Conservation (phyloP, 2,113 vertebrate species). For the Synchiropus splendidus region DNA sequence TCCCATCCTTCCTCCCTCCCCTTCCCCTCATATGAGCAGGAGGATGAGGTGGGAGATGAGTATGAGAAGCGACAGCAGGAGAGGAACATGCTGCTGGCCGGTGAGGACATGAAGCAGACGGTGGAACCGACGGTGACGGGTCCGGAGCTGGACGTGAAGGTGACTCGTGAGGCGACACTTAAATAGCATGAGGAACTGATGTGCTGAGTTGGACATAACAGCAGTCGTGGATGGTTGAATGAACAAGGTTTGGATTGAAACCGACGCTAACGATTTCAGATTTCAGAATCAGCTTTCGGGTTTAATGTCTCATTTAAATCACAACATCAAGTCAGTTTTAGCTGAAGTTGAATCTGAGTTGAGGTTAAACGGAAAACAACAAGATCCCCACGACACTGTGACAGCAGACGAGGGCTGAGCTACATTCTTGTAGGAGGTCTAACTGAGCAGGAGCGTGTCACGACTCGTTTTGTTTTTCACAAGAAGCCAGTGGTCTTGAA, state of each 20-base stretch:
- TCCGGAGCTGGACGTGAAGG: slow-evolving; percentile 42
- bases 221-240: too few relatives aligned
- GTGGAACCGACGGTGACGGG: slow-evolving; percentile 48
- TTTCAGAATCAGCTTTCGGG: too few relatives aligned
- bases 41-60: slow-evolving; percentile 60
- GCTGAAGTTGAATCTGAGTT: too few relatives aligned
- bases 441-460: slow-evolving; percentile 36
- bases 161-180: slow-evolving; percentile 14
- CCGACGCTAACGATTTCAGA: too few relatives aligned
- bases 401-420: slow-evolving; percentile 13
- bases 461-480: slow-evolving; percentile 43
- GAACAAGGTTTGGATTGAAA: too few relatives aligned
- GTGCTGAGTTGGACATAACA: not conserved
- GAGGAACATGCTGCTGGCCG: slow-evolving; percentile 64
- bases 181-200: not conserved
- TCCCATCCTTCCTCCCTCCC: slow-evolving; percentile 11
- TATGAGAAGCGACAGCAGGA: slow-evolving; percentile 59
- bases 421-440: slow-evolving; percentile 51
- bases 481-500: slow-evolving; percentile 44
- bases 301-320: too few relatives aligned
- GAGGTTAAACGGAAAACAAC: too few relatives aligned
- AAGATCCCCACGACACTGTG: too few relatives aligned
- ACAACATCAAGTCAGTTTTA: too few relatives aligned
- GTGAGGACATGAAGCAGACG: slow-evolving; percentile 64
- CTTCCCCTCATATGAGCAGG: slow-evolving; percentile 34